Percentiles rank a stretch among this genome's conserved stretches.
These are phyloP conservation scores for Myotis findleyi DNA, from an alignment of 2,797 vertebrate genomes.

Conservation along the genomic window DNA sequence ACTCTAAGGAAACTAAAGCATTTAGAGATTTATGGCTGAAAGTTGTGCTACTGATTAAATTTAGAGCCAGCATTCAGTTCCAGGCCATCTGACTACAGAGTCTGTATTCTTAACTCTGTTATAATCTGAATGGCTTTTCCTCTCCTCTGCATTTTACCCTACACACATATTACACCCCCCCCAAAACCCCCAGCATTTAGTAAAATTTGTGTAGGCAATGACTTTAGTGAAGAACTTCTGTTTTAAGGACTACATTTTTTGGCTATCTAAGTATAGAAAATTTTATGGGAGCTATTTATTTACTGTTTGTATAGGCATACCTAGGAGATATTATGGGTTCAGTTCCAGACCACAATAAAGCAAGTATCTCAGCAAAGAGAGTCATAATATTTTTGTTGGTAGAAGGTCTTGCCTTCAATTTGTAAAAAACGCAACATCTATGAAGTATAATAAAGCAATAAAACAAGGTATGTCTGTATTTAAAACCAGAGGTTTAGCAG, in stretches of 20 bases:
- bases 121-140: background rate
- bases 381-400: background rate
- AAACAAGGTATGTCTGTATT: background rate
- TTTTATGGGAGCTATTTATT: constrained; percentile 34
- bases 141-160: background rate
- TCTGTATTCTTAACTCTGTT: background rate
- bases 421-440: background rate
- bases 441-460: background rate
- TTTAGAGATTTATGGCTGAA: background rate
- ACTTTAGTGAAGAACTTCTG: constrained; percentile 39
- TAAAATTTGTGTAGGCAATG: background rate
- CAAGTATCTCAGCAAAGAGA: background rate
- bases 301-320: background rate
- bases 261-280: background rate
- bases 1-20: background rate
- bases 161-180: background rate
- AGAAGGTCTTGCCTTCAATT: background rate
- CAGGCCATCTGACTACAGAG: background rate
- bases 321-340: background rate
- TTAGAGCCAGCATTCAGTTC: background rate
- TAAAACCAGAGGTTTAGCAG: background rate
- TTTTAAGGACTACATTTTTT: constrained; percentile 60
- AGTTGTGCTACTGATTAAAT: background rate
- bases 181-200: background rate
- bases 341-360: background rate